Evolutionary conservation across 2,888 invertebrate species (phyloP).

Genomic region (Acronicta aceris): DNA sequence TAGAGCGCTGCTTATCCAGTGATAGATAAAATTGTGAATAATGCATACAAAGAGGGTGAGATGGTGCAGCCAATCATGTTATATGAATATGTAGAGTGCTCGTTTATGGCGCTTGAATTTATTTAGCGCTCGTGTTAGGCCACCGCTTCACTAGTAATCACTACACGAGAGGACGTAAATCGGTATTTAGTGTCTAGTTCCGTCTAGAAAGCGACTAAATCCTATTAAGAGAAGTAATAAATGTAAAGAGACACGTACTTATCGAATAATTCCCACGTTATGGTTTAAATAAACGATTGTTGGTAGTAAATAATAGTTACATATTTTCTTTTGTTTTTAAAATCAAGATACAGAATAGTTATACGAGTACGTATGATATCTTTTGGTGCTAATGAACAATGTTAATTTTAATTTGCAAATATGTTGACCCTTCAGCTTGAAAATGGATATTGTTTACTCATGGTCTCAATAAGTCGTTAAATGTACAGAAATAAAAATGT

Average conservation of each 20-base stretch:
- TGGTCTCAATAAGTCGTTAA: too few relatives aligned
- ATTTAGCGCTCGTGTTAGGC: slow-evolving; percentile 24
- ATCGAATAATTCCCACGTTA: neutral
- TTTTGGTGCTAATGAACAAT: too few relatives aligned
- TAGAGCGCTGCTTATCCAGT: slow-evolving; percentile 35
- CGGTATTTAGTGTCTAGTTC: slow-evolving; percentile 30
- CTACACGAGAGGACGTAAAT: slow-evolving; percentile 16
- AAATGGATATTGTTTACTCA: too few relatives aligned
- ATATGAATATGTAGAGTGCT: slow-evolving; percentile 47
- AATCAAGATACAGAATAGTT: too few relatives aligned
- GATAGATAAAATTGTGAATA: slow-evolving; percentile 50
- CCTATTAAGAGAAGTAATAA: slow-evolving; percentile 1
- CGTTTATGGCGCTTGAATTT: slow-evolving; percentile 45
- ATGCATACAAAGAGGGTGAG: slow-evolving; percentile 48
- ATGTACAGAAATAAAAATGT: too few relatives aligned
- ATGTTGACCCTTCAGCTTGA: too few relatives aligned
- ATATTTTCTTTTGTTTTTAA: too few relatives aligned
- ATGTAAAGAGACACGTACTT: neutral
- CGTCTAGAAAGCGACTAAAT: slow-evolving; percentile 37
- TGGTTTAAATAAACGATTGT: neutral
- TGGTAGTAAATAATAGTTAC: too few relatives aligned
- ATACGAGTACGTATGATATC: too few relatives aligned
- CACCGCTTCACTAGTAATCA: slow-evolving; percentile 1
- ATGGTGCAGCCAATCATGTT: slow-evolving; percentile 48
- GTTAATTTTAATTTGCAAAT: too few relatives aligned